Percentiles rank a stretch among this genome's conserved stretches.
These are phyloP conservation scores for Sesamia nonagrioides DNA, from an alignment of 1,140 invertebrate genomes.

Conservation along the genomic window DNA sequence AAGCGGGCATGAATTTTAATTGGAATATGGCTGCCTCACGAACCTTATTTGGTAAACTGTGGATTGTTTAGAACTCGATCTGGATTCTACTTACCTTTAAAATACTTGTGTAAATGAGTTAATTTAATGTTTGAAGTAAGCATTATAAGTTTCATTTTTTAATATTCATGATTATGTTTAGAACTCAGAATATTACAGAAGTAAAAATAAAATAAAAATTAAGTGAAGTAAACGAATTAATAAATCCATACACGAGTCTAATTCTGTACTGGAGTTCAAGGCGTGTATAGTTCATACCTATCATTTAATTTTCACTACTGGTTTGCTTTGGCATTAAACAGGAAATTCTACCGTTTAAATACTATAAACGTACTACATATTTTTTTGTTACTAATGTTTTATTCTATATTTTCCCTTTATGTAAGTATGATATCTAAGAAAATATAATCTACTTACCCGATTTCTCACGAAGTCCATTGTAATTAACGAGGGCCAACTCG, in stretches of 20 bases:
- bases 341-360: neutral
- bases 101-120: conserved; percentile 17
- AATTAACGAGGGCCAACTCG: neutral
- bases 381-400: neutral
- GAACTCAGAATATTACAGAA: neutral
- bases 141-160: neutral
- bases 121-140: neutral
- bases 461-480: conserved; percentile 6
- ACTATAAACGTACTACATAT: too few relatives aligned
- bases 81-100: conserved; percentile 1
- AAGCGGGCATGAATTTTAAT: conserved; percentile 48
- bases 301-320: neutral
- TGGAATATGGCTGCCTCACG: conserved; percentile 43
- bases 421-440: neutral
- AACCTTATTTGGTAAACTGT: conserved; percentile 29
- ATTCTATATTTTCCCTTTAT: neutral
- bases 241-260: neutral
- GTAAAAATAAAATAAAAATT: neutral
- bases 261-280: neutral
- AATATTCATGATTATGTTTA: neutral
- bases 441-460: neutral
- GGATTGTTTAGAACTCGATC: conserved; percentile 34
- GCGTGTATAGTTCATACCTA: neutral
- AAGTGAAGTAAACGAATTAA: too few relatives aligned
- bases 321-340: neutral